Conservation (phyloP, 2,113 vertebrate genomes). For the Rana temporaria region DNA sequence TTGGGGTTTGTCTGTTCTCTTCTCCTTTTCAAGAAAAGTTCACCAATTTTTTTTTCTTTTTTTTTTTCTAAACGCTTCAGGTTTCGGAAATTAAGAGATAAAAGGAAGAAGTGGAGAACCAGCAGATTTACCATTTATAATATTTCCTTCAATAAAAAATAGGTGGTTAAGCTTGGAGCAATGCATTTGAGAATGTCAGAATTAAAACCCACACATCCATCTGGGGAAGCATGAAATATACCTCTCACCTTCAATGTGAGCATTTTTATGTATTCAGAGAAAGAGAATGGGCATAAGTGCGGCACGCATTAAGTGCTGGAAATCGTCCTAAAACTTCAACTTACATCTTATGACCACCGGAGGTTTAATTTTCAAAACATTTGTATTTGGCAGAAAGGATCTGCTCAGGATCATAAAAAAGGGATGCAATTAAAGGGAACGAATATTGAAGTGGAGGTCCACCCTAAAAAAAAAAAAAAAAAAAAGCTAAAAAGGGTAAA, state of each 20-base stretch:
- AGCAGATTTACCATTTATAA: conserved; percentile 25
- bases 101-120: conserved; percentile 4
- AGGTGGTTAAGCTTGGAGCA: background rate
- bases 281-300: background rate
- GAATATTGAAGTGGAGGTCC: too few relatives aligned
- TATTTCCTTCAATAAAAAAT: conserved; percentile 16
- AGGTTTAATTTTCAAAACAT: too few relatives aligned
- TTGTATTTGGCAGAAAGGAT: too few relatives aligned
- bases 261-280: conserved; percentile 7
- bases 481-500: too few relatives aligned
- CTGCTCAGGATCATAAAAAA: too few relatives aligned
- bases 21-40: conserved; percentile 20
- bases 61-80: conserved; percentile 30
- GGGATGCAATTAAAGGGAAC: too few relatives aligned
- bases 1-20: background rate
- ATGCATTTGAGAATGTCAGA: conserved; percentile 21
- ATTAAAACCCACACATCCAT: conserved; percentile 15
- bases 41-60: conserved; percentile 9
- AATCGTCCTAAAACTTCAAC: too few relatives aligned
- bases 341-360: too few relatives aligned
- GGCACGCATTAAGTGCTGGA: too few relatives aligned
- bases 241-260: background rate
- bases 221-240: conserved; percentile 14
- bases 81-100: conserved; percentile 36
- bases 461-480: too few relatives aligned